Conservation (phyloP, 2,797 vertebrate species). For the Acestrorhynchus altus region DNA sequence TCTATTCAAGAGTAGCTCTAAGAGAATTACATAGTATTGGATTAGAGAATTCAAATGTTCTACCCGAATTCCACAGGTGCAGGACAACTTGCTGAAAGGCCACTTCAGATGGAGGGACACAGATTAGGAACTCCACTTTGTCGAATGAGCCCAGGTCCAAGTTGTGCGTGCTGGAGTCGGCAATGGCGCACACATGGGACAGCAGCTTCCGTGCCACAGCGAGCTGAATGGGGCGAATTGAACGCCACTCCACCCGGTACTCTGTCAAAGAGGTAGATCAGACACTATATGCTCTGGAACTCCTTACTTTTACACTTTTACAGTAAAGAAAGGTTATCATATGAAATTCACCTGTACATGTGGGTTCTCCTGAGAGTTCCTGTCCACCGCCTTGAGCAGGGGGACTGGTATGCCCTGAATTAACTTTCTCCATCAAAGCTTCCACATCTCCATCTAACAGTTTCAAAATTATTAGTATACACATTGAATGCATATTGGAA, state of each 20-base stretch:
- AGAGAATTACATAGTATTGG: not conserved
- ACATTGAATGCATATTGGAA: not conserved
- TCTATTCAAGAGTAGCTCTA: not conserved
- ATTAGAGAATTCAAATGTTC: not conserved
- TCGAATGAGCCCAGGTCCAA: constrained; percentile 96
- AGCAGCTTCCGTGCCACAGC: constrained; percentile 95
- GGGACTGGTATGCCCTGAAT: constrained; percentile 79
- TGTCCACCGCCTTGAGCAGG: constrained; percentile 77
- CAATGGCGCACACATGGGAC: constrained; percentile 95
- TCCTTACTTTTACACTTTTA: not conserved
- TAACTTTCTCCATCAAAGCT: constrained; percentile 85
- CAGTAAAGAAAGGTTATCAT: too few species aligned
- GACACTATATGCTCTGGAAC: not conserved
- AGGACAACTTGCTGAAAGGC: constrained; percentile 93
- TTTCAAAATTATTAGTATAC: constrained; percentile 2
- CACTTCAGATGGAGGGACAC: constrained; percentile 94
- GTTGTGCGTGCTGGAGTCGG: constrained; percentile 97
- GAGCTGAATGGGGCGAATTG: constrained; percentile 90
- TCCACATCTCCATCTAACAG: constrained; percentile 89
- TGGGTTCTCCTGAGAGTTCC: constrained; percentile 71
- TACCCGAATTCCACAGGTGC: constrained; percentile 94
- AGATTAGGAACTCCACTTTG: constrained; percentile 95
- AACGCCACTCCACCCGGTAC: constrained; percentile 80
- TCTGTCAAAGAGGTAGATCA: constrained; percentile 73
- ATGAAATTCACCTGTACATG: constrained; percentile 83